Evolutionary conservation across 1,140 invertebrate genomes (phyloP), one percentile per base, ranked within the genome.

Genomic region (Geopemphigus sp.): DNA sequence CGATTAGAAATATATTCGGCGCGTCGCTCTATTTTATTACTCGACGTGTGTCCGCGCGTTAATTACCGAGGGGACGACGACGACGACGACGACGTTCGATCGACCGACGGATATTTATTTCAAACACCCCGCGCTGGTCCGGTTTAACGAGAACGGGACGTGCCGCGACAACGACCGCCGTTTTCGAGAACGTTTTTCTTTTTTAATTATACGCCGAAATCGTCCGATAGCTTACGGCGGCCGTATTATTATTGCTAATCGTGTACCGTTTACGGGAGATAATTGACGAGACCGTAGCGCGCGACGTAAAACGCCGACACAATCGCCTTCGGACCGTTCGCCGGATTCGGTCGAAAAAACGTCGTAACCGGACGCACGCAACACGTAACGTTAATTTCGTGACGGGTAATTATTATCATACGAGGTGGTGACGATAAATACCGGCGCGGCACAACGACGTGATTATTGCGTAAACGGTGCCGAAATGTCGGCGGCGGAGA

Each of bases 291-390:
- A n/a, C n/a, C n/a, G n/a, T n/a, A n/a, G n/a, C n/a, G n/a, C n/a
- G n/a, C n/a, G n/a, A n/a, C n/a, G n/a, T n/a, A 68, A 68, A 29
- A 70, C 68, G 68, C 68, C 68, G 19, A 70, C 68, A 50, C 47
- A 54, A 70, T 70, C 47, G n/a, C 68, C 47, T 70, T 53, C 24
- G 24, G 50, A 70, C 26, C 39, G 50, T 50, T 70, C 50, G 66
- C 22, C 26, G 50, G 50, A 70, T 70, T 70, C 22, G 68, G 59
- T 2, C 57, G 14, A 70, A n/a, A 70, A 70, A 53, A 53, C 26
- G 15, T n/a, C 29, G 53, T 29, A 70, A 70, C 26, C 24, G 68
- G 53, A 70, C 68, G 17, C 68, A 12, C 24, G 26, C 24, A 24
- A 32, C 26, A 19, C n/a, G 26, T n/a, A 70, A 70, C 47, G 29